Evolutionary conservation across 2,113 vertebrate genomes (phyloP).

Genomic region (Hemicordylus capensis): DNA sequence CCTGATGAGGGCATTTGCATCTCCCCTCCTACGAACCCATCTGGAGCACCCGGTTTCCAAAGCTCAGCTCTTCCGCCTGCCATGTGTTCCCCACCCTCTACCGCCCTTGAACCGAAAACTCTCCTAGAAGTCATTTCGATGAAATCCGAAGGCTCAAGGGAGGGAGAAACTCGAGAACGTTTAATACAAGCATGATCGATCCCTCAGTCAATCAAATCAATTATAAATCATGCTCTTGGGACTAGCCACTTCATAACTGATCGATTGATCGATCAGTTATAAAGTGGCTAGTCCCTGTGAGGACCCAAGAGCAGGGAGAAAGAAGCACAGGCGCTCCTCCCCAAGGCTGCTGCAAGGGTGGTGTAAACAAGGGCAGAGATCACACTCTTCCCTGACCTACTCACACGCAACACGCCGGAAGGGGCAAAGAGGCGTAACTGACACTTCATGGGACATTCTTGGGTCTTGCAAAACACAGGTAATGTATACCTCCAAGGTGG

Average conservation of each 20-base stretch:
- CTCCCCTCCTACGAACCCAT: neutral
- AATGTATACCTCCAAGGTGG: neutral
- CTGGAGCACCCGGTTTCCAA: neutral
- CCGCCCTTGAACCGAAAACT: neutral
- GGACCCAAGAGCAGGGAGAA: neutral
- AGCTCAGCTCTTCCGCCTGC: neutral
- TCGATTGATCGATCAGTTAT: no score
- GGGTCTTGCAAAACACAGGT: neutral
- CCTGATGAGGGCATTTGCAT: neutral
- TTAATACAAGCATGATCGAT: no score
- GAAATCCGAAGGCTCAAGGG: no score
- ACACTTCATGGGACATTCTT: neutral
- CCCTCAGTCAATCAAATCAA: no score
- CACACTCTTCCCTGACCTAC: neutral
- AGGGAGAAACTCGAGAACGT: no score
- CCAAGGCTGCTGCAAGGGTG: rapidly evolving
- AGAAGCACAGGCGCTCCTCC: no score
- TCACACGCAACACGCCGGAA: neutral
- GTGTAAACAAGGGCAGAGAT: neutral
- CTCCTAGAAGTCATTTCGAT: no score
- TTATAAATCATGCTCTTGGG: no score
- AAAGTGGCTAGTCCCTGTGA: neutral
- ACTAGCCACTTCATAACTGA: no score
- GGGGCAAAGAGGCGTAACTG: neutral
- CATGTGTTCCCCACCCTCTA: neutral